phyloP scores from a whole-genome alignment of 2,888 invertebrate species.

The Cyaniris semiargus region DNA sequence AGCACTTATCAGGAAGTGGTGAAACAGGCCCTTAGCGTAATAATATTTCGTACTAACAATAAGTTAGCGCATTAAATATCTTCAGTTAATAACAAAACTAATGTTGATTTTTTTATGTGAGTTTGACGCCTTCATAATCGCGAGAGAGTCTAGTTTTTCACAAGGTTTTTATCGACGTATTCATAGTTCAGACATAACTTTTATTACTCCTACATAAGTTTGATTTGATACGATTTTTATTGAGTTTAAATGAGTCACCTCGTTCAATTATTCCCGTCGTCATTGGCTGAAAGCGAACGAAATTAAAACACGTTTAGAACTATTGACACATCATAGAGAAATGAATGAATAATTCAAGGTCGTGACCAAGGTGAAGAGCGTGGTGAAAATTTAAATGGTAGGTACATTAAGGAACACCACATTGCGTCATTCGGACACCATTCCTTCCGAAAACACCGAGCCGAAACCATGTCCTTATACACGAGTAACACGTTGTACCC shows the following conservation, averaged over 20 bases:
- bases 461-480: constrained; percentile 57
- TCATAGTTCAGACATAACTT: too few relatives aligned
- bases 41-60: too few relatives aligned
- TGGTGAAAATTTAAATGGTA: constrained; percentile 59
- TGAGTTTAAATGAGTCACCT: not conserved
- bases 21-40: too few relatives aligned
- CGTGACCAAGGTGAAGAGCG: constrained; percentile 62
- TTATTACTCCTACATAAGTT: constrained; percentile 37
- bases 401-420: constrained; percentile 50
- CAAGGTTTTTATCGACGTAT: too few relatives aligned
- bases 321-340: not conserved
- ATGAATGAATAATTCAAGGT: constrained; percentile 50
- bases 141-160: too few relatives aligned
- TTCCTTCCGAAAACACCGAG: not conserved
- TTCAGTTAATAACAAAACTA: too few relatives aligned
- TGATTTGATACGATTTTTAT: constrained; percentile 9
- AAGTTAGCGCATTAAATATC: too few relatives aligned
- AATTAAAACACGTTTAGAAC: constrained; percentile 18
- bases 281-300: not conserved
- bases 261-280: constrained; percentile 4
- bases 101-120: too few relatives aligned
- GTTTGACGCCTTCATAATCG: too few relatives aligned
- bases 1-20: too few relatives aligned
- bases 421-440: constrained; percentile 66
- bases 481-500: constrained; percentile 55